phyloP scores from a whole-genome alignment of 2,113 vertebrate genomes.

The Callithrix jacchus region DNA sequence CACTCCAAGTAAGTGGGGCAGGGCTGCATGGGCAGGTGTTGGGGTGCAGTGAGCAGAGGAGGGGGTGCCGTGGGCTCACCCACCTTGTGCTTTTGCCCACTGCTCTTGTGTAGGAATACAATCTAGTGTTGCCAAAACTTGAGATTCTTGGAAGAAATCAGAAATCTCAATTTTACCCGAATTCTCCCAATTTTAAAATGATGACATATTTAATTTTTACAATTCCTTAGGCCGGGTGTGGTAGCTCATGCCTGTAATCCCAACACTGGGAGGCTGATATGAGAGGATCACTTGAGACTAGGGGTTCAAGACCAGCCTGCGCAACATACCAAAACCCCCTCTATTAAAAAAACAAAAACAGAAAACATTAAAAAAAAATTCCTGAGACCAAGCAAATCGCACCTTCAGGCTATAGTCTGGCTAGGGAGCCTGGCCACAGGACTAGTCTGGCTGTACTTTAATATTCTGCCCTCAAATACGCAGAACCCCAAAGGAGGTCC shows the following conservation, averaged over 20 bases:
- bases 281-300: not conserved
- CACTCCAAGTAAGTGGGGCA: not conserved
- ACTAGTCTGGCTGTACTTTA: not conserved
- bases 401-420: not conserved
- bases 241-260: not conserved
- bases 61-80: rapidly evolving
- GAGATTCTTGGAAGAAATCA: not conserved
- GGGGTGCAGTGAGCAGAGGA: not conserved
- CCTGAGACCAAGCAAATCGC: not conserved
- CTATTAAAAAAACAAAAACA: not conserved
- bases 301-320: not conserved
- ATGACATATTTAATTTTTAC: not conserved
- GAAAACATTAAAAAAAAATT: not conserved
- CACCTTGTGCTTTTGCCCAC: not conserved
- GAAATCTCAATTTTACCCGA: not conserved
- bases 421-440: not conserved
- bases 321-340: not conserved
- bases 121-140: not conserved
- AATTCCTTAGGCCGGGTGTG: not conserved
- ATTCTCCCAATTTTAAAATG: not conserved
- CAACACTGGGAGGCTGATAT: not conserved
- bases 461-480: not conserved
- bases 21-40: rapidly evolving
- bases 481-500: not conserved
- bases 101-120: not conserved